Evolutionary conservation across 2,888 invertebrate species (phyloP).

Genomic region (Polyommatus icarus): DNA sequence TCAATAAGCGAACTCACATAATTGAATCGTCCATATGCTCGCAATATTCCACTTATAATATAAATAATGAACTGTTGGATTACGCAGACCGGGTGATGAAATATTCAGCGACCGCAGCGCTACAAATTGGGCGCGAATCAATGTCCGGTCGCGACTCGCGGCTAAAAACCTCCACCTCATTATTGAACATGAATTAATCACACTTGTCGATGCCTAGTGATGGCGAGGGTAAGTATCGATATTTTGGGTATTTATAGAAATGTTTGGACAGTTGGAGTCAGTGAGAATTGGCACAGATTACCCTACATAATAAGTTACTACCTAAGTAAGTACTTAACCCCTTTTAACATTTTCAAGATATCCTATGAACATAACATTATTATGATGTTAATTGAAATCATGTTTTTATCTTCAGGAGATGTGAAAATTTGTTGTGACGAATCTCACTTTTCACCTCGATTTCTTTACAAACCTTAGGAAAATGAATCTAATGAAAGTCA

Average conservation of each 20-base stretch:
- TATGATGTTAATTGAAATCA: too few relatives aligned
- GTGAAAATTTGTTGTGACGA: too few relatives aligned
- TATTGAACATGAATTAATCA: constrained; percentile 75
- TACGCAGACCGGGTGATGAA: constrained; percentile 55
- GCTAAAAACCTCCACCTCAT: constrained; percentile 70
- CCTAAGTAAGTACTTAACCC: too few relatives aligned
- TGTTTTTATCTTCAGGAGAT: too few relatives aligned
- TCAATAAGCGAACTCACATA: background rate
- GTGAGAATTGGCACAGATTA: too few relatives aligned
- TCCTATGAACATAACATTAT: too few relatives aligned
- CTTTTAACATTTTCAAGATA: too few relatives aligned
- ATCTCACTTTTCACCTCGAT: too few relatives aligned
- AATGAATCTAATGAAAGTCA: too few relatives aligned
- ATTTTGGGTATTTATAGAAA: background rate
- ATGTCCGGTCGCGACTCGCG: constrained; percentile 50
- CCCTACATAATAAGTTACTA: too few relatives aligned
- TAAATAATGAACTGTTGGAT: constrained; percentile 50
- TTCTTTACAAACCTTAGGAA: too few relatives aligned
- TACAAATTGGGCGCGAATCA: constrained; percentile 71
- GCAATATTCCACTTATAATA: constrained; percentile 43
- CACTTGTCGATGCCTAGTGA: constrained; percentile 62
- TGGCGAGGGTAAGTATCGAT: constrained; percentile 41
- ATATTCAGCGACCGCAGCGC: constrained; percentile 62
- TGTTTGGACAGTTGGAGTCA: background rate
- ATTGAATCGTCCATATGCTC: constrained; percentile 32